phyloP scores from a whole-genome alignment of 2,797 vertebrate species.

The Trachurus trachurus region DNA sequence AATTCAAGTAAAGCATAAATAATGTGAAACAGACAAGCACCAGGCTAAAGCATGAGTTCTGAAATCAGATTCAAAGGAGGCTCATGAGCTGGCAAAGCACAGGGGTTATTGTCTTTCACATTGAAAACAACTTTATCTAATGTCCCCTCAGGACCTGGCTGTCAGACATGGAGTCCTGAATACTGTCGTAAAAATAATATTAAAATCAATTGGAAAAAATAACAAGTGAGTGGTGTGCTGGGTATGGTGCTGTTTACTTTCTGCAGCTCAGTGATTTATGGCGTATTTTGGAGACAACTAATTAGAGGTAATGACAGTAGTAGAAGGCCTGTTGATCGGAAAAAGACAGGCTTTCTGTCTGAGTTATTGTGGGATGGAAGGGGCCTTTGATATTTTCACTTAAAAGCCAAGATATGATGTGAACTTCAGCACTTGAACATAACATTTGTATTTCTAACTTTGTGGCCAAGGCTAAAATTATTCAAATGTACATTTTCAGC shows the following conservation, averaged over 20 bases:
- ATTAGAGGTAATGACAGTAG: conserved; percentile 5
- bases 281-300: conserved; percentile 6
- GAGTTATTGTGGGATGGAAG: conserved; percentile 12
- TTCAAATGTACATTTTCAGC: background rate
- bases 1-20: background rate
- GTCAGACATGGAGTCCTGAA: background rate
- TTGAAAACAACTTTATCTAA: background rate
- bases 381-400: conserved; percentile 27
- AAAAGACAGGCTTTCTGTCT: conserved; percentile 16
- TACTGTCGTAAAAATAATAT: conserved; percentile 1
- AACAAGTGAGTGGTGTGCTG: background rate
- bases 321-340: conserved; percentile 17
- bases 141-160: background rate
- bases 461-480: background rate
- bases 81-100: background rate
- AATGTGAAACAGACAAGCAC: background rate
- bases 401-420: conserved; percentile 21
- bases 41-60: background rate
- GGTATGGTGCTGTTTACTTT: conserved; percentile 11
- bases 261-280: conserved; percentile 25
- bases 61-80: background rate
- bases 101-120: background rate
- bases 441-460: conserved; percentile 18
- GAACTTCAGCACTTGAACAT: conserved; percentile 14
- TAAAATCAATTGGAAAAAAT: conserved; percentile 1